Evolutionary conservation across 2,888 invertebrate genomes (phyloP).

Genomic region (Polydrusus cervinus): DNA sequence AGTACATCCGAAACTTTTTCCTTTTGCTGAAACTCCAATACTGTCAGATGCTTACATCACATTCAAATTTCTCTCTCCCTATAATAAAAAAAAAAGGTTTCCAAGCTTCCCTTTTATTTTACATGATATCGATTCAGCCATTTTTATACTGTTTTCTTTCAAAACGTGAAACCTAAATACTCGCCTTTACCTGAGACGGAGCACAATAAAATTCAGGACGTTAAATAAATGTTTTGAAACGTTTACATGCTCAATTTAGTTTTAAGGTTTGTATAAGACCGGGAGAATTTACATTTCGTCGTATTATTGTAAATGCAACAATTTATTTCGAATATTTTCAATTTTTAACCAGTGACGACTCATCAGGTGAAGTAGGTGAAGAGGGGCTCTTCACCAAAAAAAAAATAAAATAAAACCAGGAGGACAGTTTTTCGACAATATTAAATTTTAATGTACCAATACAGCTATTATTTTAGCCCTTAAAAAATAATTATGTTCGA

Average conservation of each 20-base stretch:
- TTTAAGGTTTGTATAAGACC: background rate
- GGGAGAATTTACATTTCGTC: background rate
- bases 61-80: background rate
- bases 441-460: too few species aligned
- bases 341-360: too few species aligned
- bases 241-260: background rate
- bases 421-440: too few species aligned
- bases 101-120: background rate
- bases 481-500: too few species aligned
- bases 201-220: background rate
- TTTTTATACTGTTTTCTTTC: slow-evolving; percentile 16
- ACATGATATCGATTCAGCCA: background rate
- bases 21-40: background rate
- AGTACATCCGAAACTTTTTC: too few species aligned
- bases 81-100: background rate
- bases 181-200: background rate
- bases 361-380: too few species aligned
- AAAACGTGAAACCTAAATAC: slow-evolving; percentile 11
- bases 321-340: too few species aligned
- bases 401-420: too few species aligned
- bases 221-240: slow-evolving; percentile 7
- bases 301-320: too few species aligned
- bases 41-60: background rate
- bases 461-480: too few species aligned
- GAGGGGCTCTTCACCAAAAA: too few species aligned